Evolutionary conservation across 2,888 invertebrate genomes (phyloP).

Genomic region (Scaptomyza reducta): DNA sequence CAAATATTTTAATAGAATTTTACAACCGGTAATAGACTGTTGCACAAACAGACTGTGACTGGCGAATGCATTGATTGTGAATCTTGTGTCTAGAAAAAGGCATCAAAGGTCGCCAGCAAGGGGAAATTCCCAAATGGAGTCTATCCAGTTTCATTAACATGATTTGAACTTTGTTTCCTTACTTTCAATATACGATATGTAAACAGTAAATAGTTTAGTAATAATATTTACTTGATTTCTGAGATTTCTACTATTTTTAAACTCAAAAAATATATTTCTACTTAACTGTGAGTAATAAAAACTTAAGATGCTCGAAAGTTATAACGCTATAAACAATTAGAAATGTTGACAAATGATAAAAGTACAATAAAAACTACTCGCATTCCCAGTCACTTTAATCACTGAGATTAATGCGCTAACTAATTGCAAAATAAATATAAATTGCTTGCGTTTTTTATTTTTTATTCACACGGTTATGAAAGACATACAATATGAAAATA

Average conservation of each 20-base stretch:
- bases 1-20: conserved; percentile 14
- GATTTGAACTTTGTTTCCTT: conserved; percentile 43
- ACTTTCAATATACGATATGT: neutral
- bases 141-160: conserved; percentile 11
- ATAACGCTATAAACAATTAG: conserved; percentile 27
- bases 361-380: too few species aligned
- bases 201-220: too few species aligned
- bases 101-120: conserved; percentile 32
- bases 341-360: conserved; percentile 41
- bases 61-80: neutral
- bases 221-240: neutral
- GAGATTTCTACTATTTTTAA: neutral
- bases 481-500: conserved; percentile 1
- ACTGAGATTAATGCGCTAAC: conserved; percentile 44
- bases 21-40: neutral
- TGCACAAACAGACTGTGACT: conserved; percentile 38
- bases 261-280: neutral
- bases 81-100: conserved; percentile 3
- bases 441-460: conserved; percentile 9
- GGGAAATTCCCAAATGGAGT: conserved; percentile 30
- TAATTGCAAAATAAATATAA: conserved; percentile 55
- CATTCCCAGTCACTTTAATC: conserved; percentile 30
- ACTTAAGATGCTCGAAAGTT: neutral
- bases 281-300: too few species aligned
- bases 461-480: conserved; percentile 38